Evolutionary conservation across 35 echinoderm and acorn worm species (phyloP).

Genomic region (Eucidaris tribuloides): DNA sequence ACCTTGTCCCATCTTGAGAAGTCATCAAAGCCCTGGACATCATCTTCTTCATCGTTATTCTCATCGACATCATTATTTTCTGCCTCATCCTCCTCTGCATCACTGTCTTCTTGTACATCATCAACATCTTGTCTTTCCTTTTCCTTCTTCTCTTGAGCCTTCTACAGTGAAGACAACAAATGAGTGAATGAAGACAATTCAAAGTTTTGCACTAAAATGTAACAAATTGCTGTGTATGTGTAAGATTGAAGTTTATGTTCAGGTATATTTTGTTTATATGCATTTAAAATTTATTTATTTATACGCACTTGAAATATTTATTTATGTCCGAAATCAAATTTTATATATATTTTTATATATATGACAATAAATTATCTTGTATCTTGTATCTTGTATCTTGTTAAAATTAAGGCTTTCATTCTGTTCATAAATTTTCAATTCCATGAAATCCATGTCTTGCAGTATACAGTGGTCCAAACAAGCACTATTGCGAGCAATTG

Average conservation of each 20-base stretch:
- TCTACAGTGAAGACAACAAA: not conserved
- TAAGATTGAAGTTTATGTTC: no score
- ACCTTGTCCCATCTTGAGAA: slow-evolving; percentile 62
- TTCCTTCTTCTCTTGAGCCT: slow-evolving; percentile 28
- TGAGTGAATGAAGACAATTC: not conserved
- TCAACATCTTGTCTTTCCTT: not conserved
- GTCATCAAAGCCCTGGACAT: slow-evolving; percentile 22
- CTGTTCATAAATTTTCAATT: not conserved
- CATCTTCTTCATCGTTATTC: slow-evolving; percentile 44
- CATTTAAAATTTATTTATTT: no score
- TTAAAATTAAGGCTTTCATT: not conserved
- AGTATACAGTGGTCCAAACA: not conserved
- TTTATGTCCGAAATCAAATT: no score
- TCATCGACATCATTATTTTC: slow-evolving; percentile 11
- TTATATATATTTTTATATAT: no score
- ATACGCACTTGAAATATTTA: no score
- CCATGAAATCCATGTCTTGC: no score
- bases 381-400: no score
- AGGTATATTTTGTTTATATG: no score
- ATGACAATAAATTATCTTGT: no score
- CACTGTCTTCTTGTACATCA: not conserved
- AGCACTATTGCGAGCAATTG: no score
- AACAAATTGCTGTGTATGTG: no score
- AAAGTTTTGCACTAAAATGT: not conserved
- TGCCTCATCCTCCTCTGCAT: slow-evolving; percentile 43